A percentile compares a stretch with the other conserved stretches of the same genome.
phyloP scores from a whole-genome alignment of 2,113 vertebrate species.

The Campylomormyrus tamandua region DNA sequence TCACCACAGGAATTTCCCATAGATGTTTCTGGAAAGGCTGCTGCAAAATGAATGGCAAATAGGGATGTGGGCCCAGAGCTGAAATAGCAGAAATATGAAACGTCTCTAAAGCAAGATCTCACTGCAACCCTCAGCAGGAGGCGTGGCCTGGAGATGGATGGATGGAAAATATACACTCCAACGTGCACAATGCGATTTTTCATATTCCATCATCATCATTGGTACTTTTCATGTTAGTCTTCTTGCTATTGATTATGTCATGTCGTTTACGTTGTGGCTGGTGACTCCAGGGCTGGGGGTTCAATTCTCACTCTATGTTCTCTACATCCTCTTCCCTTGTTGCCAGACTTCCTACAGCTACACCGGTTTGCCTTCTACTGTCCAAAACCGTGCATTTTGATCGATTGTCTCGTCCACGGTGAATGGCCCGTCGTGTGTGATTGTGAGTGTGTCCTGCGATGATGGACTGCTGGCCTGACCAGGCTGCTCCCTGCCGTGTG shows the following conservation, averaged over 20 bases:
- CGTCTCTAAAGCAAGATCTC: not conserved
- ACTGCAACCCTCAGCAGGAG: not conserved
- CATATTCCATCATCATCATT: not conserved
- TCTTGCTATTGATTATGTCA: not conserved
- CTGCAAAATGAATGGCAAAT: not conserved
- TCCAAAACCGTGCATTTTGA: not conserved
- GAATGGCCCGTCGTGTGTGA: not conserved
- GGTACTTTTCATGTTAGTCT: not conserved
- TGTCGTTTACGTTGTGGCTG: not conserved
- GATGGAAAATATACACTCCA: not conserved
- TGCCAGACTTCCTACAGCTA: not conserved
- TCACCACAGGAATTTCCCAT: not conserved
- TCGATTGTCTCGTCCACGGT: not conserved
- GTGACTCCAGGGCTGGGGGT: not conserved
- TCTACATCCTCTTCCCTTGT: not conserved
- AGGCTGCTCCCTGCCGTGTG: not conserved
- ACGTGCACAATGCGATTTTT: not conserved
- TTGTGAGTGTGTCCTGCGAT: not conserved
- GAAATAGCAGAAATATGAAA: not conserved
- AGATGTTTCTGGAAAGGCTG: not conserved
- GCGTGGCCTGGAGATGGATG: not conserved
- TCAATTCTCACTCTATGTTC: not conserved
- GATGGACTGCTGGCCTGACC: not conserved
- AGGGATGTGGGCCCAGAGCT: not conserved
- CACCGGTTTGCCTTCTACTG: not conserved